Conservation (phyloP, 2,113 vertebrate species). For the Etia nguti region DNA sequence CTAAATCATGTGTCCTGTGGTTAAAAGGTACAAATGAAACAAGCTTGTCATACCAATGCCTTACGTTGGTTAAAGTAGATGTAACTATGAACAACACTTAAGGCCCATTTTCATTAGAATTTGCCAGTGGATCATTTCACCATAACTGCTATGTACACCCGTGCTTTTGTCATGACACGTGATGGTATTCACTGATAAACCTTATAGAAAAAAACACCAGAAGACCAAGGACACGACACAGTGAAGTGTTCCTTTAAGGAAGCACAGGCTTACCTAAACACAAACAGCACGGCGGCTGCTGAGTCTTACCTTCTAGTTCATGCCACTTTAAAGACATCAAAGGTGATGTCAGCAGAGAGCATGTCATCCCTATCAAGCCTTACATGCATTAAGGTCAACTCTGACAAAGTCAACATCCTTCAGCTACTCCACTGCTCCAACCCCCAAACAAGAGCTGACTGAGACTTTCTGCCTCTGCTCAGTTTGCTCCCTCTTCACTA, state of each 20-base stretch:
- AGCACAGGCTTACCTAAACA: not conserved
- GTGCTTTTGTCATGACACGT: not conserved
- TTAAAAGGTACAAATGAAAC: not conserved
- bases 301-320: conserved; percentile 24
- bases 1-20: not conserved
- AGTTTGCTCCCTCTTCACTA: not conserved
- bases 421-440: conserved; percentile 1
- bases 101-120: not conserved
- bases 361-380: conserved; percentile 45
- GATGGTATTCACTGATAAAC: not conserved
- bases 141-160: not conserved
- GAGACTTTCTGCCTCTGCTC: not conserved
- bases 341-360: conserved; percentile 41
- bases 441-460: conserved; percentile 22
- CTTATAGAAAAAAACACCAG: not conserved
- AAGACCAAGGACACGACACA: not conserved
- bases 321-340: conserved; percentile 48
- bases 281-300: conserved; percentile 3
- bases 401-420: conserved; percentile 45
- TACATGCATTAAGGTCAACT: conserved; percentile 45
- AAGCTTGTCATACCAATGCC: not conserved
- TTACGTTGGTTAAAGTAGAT: not conserved
- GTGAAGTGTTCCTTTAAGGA: not conserved
- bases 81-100: not conserved
- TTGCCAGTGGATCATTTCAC: not conserved